phyloP scores from a whole-genome alignment of 1,140 invertebrate species.

The Lepidurus apus region DNA sequence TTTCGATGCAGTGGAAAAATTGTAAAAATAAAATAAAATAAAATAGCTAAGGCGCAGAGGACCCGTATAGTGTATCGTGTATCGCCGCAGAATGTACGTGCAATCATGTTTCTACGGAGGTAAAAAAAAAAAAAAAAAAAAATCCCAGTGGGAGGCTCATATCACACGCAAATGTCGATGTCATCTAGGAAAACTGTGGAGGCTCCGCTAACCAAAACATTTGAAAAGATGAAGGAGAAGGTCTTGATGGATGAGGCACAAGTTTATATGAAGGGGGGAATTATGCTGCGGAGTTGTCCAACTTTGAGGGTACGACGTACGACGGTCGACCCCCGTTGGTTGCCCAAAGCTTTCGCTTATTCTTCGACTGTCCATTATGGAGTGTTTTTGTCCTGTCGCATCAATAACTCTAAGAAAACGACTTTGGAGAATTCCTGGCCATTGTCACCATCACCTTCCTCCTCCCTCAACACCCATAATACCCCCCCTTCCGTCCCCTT shows the following conservation, averaged over 20 bases:
- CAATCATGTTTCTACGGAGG: neutral
- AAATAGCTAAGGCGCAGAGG: neutral
- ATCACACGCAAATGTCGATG: constrained; percentile 18
- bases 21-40: too few relatives aligned
- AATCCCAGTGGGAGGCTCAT: constrained; percentile 2
- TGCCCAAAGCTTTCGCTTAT: constrained; percentile 5
- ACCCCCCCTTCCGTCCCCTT: neutral
- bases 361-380: constrained; percentile 9
- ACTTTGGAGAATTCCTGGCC: neutral
- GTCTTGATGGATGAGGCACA: neutral
- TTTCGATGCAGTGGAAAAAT: neutral
- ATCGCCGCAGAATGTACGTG: neutral
- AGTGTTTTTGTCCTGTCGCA: neutral
- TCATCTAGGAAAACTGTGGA: neutral
- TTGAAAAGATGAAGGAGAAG: neutral
- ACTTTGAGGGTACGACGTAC: neutral
- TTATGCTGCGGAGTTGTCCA: constrained; percentile 10
- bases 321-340: constrained; percentile 4
- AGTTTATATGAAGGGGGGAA: neutral
- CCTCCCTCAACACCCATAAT: neutral
- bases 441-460: neutral
- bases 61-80: neutral
- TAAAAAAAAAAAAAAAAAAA: constrained; percentile 1
- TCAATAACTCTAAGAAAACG: neutral
- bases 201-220: constrained; percentile 9